Evolutionary conservation across 2,888 invertebrate genomes (phyloP).

Genomic region (Tipula unca): DNA sequence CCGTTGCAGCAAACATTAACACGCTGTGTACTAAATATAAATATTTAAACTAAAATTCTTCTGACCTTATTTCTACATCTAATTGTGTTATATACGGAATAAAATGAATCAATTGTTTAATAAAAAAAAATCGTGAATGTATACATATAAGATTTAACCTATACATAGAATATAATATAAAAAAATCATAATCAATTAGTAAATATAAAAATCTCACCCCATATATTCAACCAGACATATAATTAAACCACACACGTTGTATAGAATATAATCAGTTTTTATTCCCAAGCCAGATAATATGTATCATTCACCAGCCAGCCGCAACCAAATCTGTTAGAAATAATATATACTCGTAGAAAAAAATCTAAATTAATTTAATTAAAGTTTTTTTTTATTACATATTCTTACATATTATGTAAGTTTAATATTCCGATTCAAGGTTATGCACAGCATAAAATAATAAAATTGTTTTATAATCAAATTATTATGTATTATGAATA

Average conservation of each 20-base stretch:
- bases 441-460: not conserved
- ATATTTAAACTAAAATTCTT: not conserved
- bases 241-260: not conserved
- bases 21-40: not conserved
- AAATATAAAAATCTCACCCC: not conserved
- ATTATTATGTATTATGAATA: not conserved
- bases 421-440: not conserved
- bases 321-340: too few relatives aligned
- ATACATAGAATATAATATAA: not conserved
- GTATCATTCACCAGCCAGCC: not conserved
- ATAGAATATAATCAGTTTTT: not conserved
- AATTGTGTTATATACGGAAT: not conserved
- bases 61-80: not conserved
- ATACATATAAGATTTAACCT: not conserved
- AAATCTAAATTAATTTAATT: not conserved
- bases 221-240: not conserved
- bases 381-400: not conserved
- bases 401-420: not conserved
- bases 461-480: not conserved
- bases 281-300: not conserved
- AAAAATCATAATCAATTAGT: not conserved
- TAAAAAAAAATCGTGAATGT: not conserved
- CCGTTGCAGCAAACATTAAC: not conserved
- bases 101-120: not conserved
- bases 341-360: not conserved